These are phyloP conservation scores for Paraplagusia blochii DNA, from an alignment of 2,113 vertebrate species.

Conservation along the genomic window DNA sequence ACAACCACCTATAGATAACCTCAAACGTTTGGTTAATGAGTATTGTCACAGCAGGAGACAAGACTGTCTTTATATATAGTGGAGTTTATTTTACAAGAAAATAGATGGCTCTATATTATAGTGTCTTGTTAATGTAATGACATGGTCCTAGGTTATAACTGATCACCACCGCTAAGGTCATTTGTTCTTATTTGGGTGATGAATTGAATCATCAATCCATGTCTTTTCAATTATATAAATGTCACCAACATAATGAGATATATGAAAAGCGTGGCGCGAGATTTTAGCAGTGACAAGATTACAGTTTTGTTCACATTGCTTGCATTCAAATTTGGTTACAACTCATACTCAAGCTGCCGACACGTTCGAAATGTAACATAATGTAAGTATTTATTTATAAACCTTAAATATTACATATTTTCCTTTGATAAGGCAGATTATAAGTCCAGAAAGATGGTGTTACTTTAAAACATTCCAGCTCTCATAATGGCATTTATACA, in stretches of 20 bases:
- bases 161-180: constrained; percentile 12
- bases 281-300: background rate
- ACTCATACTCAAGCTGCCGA: constrained; percentile 6
- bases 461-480: constrained; percentile 68
- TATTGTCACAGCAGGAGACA: background rate
- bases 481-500: constrained; percentile 61
- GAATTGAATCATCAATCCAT: background rate
- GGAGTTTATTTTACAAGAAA: background rate
- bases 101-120: too few species aligned
- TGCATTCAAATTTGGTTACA: too few species aligned
- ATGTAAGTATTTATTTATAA: constrained; percentile 67
- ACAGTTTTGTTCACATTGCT: too few species aligned
- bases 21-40: constrained; percentile 24
- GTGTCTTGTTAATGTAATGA: too few species aligned
- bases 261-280: background rate
- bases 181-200: constrained; percentile 14
- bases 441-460: constrained; percentile 64
- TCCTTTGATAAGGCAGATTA: constrained; percentile 66
- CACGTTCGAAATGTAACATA: constrained; percentile 41
- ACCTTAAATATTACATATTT: constrained; percentile 61
- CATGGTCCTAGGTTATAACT: too few species aligned
- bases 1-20: constrained; percentile 23
- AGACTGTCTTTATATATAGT: background rate
- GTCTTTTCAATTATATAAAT: constrained; percentile 5
- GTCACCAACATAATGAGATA: background rate